phyloP scores from a whole-genome alignment of 1,140 invertebrate species.

The Metaphire vulgaris region DNA sequence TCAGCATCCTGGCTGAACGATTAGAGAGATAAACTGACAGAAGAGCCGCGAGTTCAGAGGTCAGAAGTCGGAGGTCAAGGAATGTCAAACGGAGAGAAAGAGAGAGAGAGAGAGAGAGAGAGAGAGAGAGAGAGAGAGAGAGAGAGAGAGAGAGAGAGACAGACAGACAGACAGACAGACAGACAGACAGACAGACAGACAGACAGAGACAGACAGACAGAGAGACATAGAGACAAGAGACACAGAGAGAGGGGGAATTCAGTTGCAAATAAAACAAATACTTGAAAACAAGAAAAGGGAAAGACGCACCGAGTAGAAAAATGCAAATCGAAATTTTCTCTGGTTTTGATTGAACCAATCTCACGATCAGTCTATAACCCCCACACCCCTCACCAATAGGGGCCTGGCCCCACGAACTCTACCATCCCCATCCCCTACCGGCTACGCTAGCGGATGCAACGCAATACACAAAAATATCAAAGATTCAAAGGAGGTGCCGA shows the following conservation, averaged over 20 bases:
- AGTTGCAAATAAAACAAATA: no score
- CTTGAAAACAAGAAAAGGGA: background rate
- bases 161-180: background rate
- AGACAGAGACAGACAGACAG: background rate
- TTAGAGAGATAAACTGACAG: background rate
- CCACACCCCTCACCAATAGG: no score
- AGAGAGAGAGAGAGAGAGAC: background rate
- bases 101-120: slow-evolving; percentile 1
- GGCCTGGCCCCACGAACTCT: no score
- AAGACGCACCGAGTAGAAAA: background rate
- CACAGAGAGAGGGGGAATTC: background rate
- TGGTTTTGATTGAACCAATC: no score
- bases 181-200: background rate
- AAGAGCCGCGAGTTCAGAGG: no score
- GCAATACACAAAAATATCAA: no score
- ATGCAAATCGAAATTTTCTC: no score
- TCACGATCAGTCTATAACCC: no score
- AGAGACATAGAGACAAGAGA: background rate
- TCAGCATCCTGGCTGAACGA: no score
- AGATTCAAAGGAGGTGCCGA: no score
- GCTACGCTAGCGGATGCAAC: no score
- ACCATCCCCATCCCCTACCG: no score
- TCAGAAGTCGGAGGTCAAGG: background rate
- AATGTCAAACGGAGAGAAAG: background rate
- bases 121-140: slow-evolving; percentile 1